phyloP scores from a whole-genome alignment of 2,888 invertebrate genomes.

The Hypomecis atomaria region DNA sequence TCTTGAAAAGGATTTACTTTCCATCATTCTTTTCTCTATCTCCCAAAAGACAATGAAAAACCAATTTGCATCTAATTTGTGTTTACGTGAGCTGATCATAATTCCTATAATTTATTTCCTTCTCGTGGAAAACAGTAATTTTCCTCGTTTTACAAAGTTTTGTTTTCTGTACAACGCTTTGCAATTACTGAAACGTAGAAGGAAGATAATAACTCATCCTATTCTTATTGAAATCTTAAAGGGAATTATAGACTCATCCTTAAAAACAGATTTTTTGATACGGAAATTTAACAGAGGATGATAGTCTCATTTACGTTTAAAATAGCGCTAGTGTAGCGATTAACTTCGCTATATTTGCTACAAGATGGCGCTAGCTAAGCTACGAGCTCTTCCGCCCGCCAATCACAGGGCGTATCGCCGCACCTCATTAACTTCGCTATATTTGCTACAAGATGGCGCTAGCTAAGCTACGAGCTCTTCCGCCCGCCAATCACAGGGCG shows the following conservation, averaged over 20 bases:
- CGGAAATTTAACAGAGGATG: too few relatives aligned
- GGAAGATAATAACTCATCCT: constrained; percentile 32
- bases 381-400: too few relatives aligned
- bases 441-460: too few relatives aligned
- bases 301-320: too few relatives aligned
- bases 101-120: constrained; percentile 22
- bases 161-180: constrained; percentile 18
- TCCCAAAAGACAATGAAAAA: constrained; percentile 7
- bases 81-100: constrained; percentile 21
- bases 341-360: too few relatives aligned
- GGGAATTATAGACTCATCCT: background rate
- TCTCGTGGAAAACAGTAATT: constrained; percentile 13
- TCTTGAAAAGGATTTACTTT: background rate
- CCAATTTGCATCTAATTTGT: constrained; percentile 16
- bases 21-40: background rate
- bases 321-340: too few relatives aligned
- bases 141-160: constrained; percentile 19
- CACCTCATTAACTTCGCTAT: too few relatives aligned
- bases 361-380: too few relatives aligned
- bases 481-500: too few relatives aligned
- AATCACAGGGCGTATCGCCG: too few relatives aligned
- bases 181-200: constrained; percentile 23
- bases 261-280: too few relatives aligned
- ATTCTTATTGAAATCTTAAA: constrained; percentile 34
- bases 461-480: too few relatives aligned